These are phyloP conservation scores for Drosophila rufa DNA, from an alignment of 1,140 invertebrate species.

Conservation along the genomic window DNA sequence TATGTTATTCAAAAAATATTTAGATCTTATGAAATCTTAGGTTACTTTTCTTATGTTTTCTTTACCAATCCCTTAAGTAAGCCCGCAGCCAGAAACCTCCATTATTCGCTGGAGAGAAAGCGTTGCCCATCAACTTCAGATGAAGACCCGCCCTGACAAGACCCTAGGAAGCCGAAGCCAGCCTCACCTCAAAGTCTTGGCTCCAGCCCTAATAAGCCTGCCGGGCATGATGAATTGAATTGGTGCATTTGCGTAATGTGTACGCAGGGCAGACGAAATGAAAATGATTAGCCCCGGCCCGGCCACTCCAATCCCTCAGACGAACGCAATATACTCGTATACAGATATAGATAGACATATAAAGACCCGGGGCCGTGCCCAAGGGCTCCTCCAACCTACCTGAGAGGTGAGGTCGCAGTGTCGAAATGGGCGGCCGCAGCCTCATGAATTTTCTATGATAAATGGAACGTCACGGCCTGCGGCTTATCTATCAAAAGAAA, in stretches of 20 bases:
- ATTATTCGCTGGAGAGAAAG: constrained; percentile 6
- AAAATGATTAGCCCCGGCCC: constrained; percentile 49
- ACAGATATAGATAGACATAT: neutral
- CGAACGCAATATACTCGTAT: constrained; percentile 38
- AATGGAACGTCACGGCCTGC: constrained; percentile 74
- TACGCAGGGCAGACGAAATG: constrained; percentile 34
- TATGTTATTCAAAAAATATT: too few species aligned
- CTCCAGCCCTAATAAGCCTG: constrained; percentile 5
- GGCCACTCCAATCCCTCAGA: constrained; percentile 35
- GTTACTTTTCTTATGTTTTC: neutral
- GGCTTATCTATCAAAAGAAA: constrained; percentile 71
- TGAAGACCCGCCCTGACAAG: constrained; percentile 1
- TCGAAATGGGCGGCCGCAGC: constrained; percentile 54
- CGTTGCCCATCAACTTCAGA: neutral
- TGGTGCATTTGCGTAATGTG: constrained; percentile 72
- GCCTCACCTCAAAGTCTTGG: constrained; percentile 1
- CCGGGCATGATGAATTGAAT: constrained; percentile 63
- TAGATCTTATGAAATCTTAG: neutral
- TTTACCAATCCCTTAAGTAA: neutral
- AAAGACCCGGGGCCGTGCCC: constrained; percentile 15
- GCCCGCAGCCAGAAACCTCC: neutral
- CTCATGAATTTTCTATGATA: constrained; percentile 81
- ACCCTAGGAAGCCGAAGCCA: neutral
- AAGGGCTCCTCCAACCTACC: constrained; percentile 41
- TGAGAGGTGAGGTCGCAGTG: constrained; percentile 55